A percentile compares a stretch with the other conserved stretches of the same genome.
Conservation (phyloP, 1,140 invertebrate species). For the Akabosia matsudoensis region DNA sequence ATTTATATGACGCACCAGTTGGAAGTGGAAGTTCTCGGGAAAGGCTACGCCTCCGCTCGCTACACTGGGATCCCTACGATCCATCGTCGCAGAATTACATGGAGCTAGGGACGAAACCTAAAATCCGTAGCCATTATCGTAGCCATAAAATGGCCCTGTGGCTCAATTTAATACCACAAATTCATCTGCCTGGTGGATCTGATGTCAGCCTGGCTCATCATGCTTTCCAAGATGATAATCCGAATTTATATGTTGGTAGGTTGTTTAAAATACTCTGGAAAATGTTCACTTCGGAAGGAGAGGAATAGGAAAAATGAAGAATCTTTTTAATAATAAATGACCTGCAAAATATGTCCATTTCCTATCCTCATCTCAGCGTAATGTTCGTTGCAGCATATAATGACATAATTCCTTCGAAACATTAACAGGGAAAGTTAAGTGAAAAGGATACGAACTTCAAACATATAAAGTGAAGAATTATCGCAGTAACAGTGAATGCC, state of each 20-base stretch:
- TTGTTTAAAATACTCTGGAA: no score
- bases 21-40: slow-evolving; percentile 26
- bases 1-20: no score
- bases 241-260: slow-evolving; percentile 66
- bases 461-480: no score
- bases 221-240: slow-evolving; percentile 67
- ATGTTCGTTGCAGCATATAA: not conserved
- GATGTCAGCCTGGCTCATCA: slow-evolving; percentile 75
- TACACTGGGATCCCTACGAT: slow-evolving; percentile 78
- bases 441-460: no score
- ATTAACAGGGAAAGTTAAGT: not conserved
- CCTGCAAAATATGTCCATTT: not conserved
- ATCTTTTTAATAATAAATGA: not conserved
- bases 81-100: slow-evolving; percentile 81
- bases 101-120: slow-evolving; percentile 67
- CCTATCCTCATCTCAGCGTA: not conserved
- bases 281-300: not conserved
- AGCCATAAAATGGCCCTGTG: slow-evolving; percentile 89
- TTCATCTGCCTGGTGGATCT: slow-evolving; percentile 69
- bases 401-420: not conserved
- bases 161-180: slow-evolving; percentile 82
- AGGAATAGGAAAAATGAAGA: not conserved
- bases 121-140: slow-evolving; percentile 77
- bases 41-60: slow-evolving; percentile 27
- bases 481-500: no score